phyloP scores from a whole-genome alignment of 1,140 invertebrate species.

The Radopholus similis region DNA sequence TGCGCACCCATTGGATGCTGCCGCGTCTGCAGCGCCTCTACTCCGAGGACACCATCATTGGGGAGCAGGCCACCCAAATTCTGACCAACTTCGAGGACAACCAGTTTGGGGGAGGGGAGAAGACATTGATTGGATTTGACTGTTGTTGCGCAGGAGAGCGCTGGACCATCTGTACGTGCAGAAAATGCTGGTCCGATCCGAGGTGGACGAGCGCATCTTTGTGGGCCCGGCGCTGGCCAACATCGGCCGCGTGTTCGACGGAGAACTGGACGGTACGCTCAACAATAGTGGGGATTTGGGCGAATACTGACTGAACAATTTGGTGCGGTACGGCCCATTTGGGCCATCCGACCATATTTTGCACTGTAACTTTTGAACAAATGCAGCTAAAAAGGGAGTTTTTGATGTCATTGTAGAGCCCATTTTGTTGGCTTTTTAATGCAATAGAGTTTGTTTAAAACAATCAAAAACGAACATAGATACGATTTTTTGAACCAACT shows the following conservation, averaged over 20 bases:
- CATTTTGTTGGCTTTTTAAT: no score
- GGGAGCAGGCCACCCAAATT: conserved; percentile 8
- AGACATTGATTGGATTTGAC: background rate
- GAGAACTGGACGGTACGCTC: conserved; percentile 33
- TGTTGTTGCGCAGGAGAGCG: conserved; percentile 28
- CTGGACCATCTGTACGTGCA: conserved; percentile 79
- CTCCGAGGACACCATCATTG: conserved; percentile 65
- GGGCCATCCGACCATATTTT: no score
- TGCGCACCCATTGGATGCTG: conserved; percentile 83
- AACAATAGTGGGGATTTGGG: no score
- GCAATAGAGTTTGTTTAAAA: no score
- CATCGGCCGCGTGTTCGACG: conserved; percentile 70
- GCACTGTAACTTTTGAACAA: background rate
- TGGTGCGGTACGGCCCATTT: no score
- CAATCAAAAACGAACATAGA: no score
- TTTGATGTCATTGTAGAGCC: background rate
- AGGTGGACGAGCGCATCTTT: conserved; percentile 94
- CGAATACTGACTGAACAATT: no score
- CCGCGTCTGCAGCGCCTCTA: conserved; percentile 76
- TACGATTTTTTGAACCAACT: no score
- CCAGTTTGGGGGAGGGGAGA: conserved; percentile 15
- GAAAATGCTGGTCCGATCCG: conserved; percentile 81
- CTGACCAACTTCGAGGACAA: conserved; percentile 15
- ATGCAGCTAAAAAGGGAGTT: background rate
- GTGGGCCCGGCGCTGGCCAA: conserved; percentile 64